phyloP scores from a whole-genome alignment of 2,888 invertebrate species.

The Erebia epiphron region DNA sequence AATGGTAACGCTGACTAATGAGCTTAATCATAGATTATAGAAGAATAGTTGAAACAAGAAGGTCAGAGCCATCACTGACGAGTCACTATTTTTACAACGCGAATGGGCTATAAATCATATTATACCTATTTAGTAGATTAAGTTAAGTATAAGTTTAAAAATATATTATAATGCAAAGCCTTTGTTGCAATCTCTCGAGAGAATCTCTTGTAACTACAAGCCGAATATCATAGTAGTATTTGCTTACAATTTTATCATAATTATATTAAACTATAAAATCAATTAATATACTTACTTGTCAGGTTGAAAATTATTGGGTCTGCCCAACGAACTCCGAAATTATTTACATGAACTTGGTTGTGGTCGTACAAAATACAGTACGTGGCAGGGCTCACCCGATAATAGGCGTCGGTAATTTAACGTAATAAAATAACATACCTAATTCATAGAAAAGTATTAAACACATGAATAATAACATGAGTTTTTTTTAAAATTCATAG shows the following conservation, averaged over 20 bases:
- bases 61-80: not conserved
- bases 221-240: constrained; percentile 32
- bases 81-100: not conserved
- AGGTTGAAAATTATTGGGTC: not conserved
- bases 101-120: constrained; percentile 43
- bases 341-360: not conserved
- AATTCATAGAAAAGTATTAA: too few species aligned
- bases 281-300: not conserved
- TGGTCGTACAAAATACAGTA: too few species aligned
- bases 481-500: not conserved
- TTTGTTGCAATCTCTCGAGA: constrained; percentile 68
- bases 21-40: not conserved
- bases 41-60: not conserved
- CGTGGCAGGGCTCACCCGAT: too few species aligned
- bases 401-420: too few species aligned
- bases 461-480: not conserved
- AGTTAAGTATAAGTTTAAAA: constrained; percentile 35
- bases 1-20: not conserved
- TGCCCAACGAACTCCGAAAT: not conserved
- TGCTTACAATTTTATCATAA: not conserved
- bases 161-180: constrained; percentile 55
- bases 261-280: not conserved
- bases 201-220: constrained; percentile 65
- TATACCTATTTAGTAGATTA: constrained; percentile 45
- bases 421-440: too few species aligned